Evolutionary conservation across 2,888 invertebrate genomes (phyloP), one percentile per base, ranked within the genome.

Genomic region (Oligia strigilis): DNA sequence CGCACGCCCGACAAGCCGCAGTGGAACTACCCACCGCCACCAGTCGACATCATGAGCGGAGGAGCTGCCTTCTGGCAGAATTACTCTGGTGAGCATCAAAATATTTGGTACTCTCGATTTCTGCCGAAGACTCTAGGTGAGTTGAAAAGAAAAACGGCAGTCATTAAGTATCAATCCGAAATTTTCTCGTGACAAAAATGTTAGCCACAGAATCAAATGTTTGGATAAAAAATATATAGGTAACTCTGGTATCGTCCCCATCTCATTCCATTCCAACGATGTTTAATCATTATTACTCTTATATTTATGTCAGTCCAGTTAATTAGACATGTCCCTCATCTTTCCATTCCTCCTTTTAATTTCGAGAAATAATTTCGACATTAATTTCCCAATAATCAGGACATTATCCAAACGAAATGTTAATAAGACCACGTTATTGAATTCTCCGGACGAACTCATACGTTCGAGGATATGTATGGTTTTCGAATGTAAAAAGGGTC

Each of bases 41-140:
- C 97, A 36, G 96, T 97, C 40, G 99, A 99, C 96, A 98, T 99
- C 94, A 98, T 99, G 97, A 98, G 98, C 91, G 98, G 98, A 77
- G 98, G 98, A 64, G 98, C 98, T 72, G 98, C 98, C 67, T 99
- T 99, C 96, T 99, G 99, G 99, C 99, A 99, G 94, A 99, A 99
- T 95, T 99, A 99, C 96, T 99, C 99, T 93, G 99, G 99, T 99
- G 94, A 97, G 98, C 94, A 82, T 79, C 66, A 83, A 75, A 75
- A 75, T 86, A 85, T 81, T 65, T 75, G 82, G 82, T 75, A 69
- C 82, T 81, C 80, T 80, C 72, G 77, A 69, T 70, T 86, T 82
- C 86, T 86, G 75, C 72, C 73, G 70, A 87, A 78, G 83, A 58
- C 83, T 81, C 86, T 69, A 76, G 82, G 80, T 81, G 80, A 81